phyloP scores from a whole-genome alignment of 2,113 vertebrate species.

The Ochotona curzoniae region DNA sequence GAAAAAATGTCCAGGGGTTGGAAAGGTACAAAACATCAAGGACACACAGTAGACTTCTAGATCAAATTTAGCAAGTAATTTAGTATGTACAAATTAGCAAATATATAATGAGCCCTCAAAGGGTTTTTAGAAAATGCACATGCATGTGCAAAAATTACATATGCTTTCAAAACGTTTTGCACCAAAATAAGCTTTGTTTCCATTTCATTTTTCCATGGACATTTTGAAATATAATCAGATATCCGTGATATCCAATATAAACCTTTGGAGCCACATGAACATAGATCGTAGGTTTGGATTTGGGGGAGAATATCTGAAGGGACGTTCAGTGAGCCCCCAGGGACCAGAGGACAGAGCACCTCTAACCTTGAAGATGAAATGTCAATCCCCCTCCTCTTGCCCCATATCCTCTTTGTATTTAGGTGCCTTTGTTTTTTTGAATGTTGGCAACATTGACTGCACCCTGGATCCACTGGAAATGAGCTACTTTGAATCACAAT shows the following conservation, averaged over 20 bases:
- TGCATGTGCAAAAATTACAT: too few relatives aligned
- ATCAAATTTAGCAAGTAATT: neutral
- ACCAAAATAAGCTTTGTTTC: too few relatives aligned
- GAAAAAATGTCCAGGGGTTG: neutral
- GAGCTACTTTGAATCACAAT: neutral
- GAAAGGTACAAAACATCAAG: neutral
- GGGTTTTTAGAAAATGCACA: too few relatives aligned
- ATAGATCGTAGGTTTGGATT: neutral
- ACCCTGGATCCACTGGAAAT: neutral
- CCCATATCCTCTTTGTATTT: neutral
- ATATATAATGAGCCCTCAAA: too few relatives aligned
- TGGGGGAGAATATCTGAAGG: neutral
- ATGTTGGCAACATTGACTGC: neutral
- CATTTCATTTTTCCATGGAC: too few relatives aligned
- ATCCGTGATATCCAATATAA: neutral
- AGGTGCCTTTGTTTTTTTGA: neutral
- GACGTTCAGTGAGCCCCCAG: neutral
- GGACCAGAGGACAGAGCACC: neutral
- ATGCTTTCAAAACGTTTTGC: too few relatives aligned
- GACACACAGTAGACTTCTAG: neutral
- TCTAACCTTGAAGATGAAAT: neutral
- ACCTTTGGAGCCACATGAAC: neutral
- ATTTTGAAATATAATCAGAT: too few relatives aligned
- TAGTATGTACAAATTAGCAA: neutral
- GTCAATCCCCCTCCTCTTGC: neutral